These are phyloP conservation scores for Leptoclinus maculatus DNA, from an alignment of 2,797 vertebrate species.

Conservation along the genomic window DNA sequence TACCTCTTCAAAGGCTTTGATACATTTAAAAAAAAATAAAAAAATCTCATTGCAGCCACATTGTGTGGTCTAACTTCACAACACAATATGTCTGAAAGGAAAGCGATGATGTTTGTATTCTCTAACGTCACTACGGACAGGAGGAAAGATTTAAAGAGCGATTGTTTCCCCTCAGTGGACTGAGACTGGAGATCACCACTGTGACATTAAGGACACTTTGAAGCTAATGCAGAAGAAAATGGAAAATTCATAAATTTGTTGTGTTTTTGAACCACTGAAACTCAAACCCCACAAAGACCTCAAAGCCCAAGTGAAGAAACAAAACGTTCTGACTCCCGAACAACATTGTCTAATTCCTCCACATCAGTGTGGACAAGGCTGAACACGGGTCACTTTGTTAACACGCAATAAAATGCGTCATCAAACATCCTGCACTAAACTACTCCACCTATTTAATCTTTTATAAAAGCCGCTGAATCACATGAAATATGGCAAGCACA, in stretches of 20 bases:
- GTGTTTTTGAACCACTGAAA: not conserved
- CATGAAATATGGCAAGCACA: not conserved
- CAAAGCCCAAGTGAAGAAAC: not conserved
- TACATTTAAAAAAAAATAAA: not conserved
- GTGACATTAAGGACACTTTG: not conserved
- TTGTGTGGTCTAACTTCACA: not conserved
- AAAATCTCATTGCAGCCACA: conserved; percentile 13
- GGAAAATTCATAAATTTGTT: not conserved
- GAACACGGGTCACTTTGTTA: conserved; percentile 18
- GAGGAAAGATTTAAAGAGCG: not conserved
- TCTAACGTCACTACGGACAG: not conserved
- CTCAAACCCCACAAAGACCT: not conserved
- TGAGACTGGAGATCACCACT: not conserved
- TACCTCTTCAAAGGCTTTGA: conserved; percentile 33
- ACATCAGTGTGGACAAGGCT: not conserved
- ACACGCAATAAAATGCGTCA: conserved; percentile 41
- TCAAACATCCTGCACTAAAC: conserved; percentile 18
- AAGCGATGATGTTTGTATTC: conserved; percentile 12
- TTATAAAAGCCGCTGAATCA: conserved; percentile 30
- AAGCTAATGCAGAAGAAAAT: not conserved
- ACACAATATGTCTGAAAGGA: conserved; percentile 19
- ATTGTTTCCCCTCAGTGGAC: conserved; percentile 12
- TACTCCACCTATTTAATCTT: conserved; percentile 44
- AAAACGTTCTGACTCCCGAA: not conserved
- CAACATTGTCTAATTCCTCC: not conserved